Percentiles rank a stretch among this genome's conserved stretches.
These are phyloP conservation scores for Centropyge bicolor DNA, from an alignment of 2,797 vertebrate genomes.

Conservation along the genomic window DNA sequence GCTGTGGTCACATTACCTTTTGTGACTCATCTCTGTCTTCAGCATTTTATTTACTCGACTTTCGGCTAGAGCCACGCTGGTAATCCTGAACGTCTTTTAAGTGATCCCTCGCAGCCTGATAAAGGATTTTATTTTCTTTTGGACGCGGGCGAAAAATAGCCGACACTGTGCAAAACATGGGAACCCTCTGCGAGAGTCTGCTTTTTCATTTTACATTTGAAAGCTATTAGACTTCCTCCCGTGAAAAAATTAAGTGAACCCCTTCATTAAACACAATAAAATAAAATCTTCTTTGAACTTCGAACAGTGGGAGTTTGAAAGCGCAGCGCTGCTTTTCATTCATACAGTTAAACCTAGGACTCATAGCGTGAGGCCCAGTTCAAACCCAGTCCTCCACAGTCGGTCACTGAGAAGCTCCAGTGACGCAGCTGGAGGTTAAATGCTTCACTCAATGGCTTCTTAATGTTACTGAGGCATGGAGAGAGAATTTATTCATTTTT, in stretches of 20 bases:
- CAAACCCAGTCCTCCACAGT: conserved; percentile 15
- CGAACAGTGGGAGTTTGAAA: conserved; percentile 27
- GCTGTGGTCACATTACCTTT: conserved; percentile 35
- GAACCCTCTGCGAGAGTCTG: background rate
- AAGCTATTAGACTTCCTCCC: background rate
- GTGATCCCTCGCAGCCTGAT: conserved; percentile 39
- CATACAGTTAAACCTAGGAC: conserved; percentile 19
- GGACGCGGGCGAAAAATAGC: conserved; percentile 1
- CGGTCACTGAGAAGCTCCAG: conserved; percentile 29
- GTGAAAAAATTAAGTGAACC: background rate
- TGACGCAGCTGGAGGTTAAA: conserved; percentile 52
- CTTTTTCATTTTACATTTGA: conserved; percentile 28
- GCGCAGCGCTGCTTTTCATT: conserved; percentile 30
- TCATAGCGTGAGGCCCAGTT: conserved; percentile 14
- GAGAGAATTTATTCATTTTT: conserved; percentile 20
- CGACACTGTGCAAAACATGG: background rate
- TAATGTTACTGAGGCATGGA: conserved; percentile 12
- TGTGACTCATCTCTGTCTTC: conserved; percentile 48
- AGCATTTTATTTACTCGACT: conserved; percentile 45
- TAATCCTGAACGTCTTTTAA: conserved; percentile 38
- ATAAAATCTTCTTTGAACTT: conserved; percentile 21
- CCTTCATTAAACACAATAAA: conserved; percentile 17
- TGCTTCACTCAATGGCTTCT: conserved; percentile 25
- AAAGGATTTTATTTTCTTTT: conserved; percentile 29
- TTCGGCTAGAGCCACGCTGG: conserved; percentile 6